Evolutionary conservation across 2,113 vertebrate genomes (phyloP).

Genomic region (Scophthalmus maximus): DNA sequence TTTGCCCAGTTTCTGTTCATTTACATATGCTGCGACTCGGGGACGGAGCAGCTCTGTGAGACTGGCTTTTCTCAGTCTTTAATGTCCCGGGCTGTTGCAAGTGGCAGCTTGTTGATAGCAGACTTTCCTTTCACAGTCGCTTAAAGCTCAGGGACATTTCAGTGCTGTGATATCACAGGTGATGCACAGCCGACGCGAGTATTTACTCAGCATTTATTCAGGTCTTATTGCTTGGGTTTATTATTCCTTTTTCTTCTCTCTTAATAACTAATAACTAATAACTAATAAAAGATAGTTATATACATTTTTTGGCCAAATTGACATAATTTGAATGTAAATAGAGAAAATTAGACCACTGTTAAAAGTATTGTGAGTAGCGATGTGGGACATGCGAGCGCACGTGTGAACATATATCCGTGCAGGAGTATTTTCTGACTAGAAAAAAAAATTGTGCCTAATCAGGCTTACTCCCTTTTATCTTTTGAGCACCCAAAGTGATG

Average conservation of each 20-base stretch:
- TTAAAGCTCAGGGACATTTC: slow-evolving; percentile 70
- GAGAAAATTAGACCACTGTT: background rate
- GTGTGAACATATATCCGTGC: slow-evolving; percentile 5
- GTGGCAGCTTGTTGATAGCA: slow-evolving; percentile 71
- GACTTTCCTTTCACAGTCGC: slow-evolving; percentile 59
- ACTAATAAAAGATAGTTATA: too few species aligned
- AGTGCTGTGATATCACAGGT: slow-evolving; percentile 65
- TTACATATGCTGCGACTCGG: slow-evolving; percentile 58
- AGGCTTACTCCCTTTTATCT: slow-evolving; percentile 27
- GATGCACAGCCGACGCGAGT: slow-evolving; percentile 62
- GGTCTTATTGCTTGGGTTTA: slow-evolving; percentile 39
- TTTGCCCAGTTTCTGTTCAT: slow-evolving; percentile 58
- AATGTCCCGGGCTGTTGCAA: slow-evolving; percentile 47
- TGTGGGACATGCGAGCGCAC: background rate
- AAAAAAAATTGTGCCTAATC: slow-evolving; percentile 26
- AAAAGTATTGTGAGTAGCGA: background rate
- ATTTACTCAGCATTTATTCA: slow-evolving; percentile 63
- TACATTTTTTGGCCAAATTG: too few species aligned
- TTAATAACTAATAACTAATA: slow-evolving; percentile 1
- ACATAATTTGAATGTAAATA: too few species aligned
- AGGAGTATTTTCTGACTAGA: slow-evolving; percentile 12
- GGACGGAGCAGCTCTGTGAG: slow-evolving; percentile 39
- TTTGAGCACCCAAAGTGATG: slow-evolving; percentile 41
- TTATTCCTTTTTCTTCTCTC: background rate
- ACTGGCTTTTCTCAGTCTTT: slow-evolving; percentile 58